Evolutionary conservation across 2,797 vertebrate species (phyloP).

Genomic region (Microcaecilia unicolor): DNA sequence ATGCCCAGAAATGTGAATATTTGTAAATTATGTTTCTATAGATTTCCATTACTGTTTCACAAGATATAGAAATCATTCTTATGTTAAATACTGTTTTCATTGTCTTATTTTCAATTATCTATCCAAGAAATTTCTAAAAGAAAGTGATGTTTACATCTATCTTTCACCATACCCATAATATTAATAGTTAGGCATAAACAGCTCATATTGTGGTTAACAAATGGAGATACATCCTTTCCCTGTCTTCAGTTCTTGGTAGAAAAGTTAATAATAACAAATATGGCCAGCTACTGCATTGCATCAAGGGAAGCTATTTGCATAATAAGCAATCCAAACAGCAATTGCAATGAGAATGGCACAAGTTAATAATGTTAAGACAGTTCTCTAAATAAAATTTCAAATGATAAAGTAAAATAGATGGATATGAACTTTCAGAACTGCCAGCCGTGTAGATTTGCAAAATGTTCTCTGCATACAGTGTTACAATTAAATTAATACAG

Average conservation of each 20-base stretch:
- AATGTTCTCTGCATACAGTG: slow-evolving; percentile 35
- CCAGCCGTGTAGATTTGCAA: slow-evolving; percentile 38
- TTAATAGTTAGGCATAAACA: slow-evolving; percentile 9
- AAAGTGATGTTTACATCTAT: neutral
- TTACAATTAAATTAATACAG: too few relatives aligned
- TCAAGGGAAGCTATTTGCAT: slow-evolving; percentile 23
- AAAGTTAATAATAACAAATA: slow-evolving; percentile 12
- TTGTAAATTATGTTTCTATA: too few relatives aligned
- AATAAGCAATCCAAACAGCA: slow-evolving; percentile 38
- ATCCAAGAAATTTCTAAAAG: neutral
- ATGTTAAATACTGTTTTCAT: too few relatives aligned
- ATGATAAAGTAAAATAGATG: slow-evolving; percentile 39
- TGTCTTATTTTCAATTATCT: slow-evolving; percentile 2
- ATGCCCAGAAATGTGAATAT: too few relatives aligned
- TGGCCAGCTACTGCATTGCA: slow-evolving; percentile 16
- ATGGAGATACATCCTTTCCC: slow-evolving; percentile 11
- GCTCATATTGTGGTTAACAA: neutral
- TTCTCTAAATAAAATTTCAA: slow-evolving; percentile 30
- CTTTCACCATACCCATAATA: neutral
- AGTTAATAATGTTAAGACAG: slow-evolving; percentile 22
- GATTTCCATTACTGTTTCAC: too few relatives aligned
- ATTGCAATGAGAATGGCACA: slow-evolving; percentile 15
- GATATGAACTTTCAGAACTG: slow-evolving; percentile 37
- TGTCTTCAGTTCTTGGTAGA: slow-evolving; percentile 11
- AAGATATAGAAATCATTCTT: too few relatives aligned